Percentiles rank a stretch among this genome's conserved stretches.
These are phyloP conservation scores for Atrichornis clamosus DNA, from an alignment of 2,113 vertebrate genomes.

Conservation along the genomic window DNA sequence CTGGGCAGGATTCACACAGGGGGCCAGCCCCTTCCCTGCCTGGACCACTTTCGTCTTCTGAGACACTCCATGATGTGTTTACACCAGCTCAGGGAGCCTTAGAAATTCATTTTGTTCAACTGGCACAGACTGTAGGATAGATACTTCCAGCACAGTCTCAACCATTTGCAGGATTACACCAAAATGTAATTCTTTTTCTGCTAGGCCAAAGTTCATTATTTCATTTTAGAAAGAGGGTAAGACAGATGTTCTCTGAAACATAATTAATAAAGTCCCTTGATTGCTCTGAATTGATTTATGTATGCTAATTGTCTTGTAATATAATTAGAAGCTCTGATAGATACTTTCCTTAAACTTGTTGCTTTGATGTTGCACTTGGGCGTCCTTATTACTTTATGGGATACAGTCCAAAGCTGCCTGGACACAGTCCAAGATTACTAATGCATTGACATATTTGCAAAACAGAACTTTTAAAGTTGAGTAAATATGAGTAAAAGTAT, in stretches of 20 bases:
- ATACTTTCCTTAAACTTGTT: slow-evolving; percentile 15
- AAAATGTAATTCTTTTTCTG: background rate
- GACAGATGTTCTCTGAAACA: background rate
- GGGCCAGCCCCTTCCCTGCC: background rate
- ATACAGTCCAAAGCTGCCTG: background rate
- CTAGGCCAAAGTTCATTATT: background rate
- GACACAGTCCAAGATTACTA: slow-evolving; percentile 1
- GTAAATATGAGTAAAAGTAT: background rate
- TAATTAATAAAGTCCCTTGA: background rate
- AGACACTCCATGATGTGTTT: rapidly evolving
- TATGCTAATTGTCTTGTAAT: slow-evolving; percentile 29
- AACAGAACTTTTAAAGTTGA: background rate
- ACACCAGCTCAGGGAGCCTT: background rate
- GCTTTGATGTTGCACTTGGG: slow-evolving; percentile 22
- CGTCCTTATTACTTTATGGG: background rate
- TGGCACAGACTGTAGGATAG: background rate
- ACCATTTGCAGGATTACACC: background rate
- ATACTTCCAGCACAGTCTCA: background rate
- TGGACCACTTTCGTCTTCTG: background rate
- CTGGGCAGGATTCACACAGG: rapidly evolving
- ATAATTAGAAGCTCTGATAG: slow-evolving; percentile 5
- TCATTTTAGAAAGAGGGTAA: background rate
- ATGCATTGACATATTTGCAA: background rate
- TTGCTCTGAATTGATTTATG: background rate
- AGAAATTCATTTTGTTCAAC: background rate